Base-by-base conservation (phyloP, 53 echinoderm and acorn worm species). In the Holothuria scabra region DNA sequence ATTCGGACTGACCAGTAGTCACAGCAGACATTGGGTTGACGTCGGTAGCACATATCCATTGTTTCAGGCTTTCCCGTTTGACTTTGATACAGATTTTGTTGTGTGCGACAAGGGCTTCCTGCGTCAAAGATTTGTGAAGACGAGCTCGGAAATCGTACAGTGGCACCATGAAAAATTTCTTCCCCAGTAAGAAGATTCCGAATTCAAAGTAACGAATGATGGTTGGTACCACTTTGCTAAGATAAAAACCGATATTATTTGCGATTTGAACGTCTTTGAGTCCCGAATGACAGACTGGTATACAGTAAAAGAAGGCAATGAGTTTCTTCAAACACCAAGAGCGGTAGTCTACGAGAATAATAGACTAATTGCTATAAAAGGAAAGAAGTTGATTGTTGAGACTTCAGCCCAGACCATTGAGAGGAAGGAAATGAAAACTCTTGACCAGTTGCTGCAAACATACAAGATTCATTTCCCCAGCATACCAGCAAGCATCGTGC, bases 41-140 rank as follows among this genome's bases (percentile, higher is more conserved):
- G 84, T 84, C 0, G 85, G 74, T 32, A 71, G 56, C 35, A 71
- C 72, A 22, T 85, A 85, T 59, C 85, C 85, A 26, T n/a, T 74
- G 2, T 85, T 85, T n/a, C 57, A 59, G 31, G 85, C 85, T 7
- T 33, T 85, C 31, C 60, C 85, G 19, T 38, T 85, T 7, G 74
- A 85, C 24, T 85, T 74, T 22, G 59, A 57, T 2, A 22, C 56
- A 12, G 74, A 74, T 58, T 85, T 74, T 29, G 59, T 60, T 22
- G 72, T 21, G n/a, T 74, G 59, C 23, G 22, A n/a, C 12, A 21
- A 34, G 18, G 69, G 70, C 19, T 85, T 69, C 31, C 60, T 69
- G 5, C 28, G 60, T 24, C 72, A 70, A 16, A 74, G 70, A 60
- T 71, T 85, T 21, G 58, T 56, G 34, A 85, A 37, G 25, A 38